Evolutionary conservation across 1,140 invertebrate genomes (phyloP).

Genomic region (Nasonia longicornis): DNA sequence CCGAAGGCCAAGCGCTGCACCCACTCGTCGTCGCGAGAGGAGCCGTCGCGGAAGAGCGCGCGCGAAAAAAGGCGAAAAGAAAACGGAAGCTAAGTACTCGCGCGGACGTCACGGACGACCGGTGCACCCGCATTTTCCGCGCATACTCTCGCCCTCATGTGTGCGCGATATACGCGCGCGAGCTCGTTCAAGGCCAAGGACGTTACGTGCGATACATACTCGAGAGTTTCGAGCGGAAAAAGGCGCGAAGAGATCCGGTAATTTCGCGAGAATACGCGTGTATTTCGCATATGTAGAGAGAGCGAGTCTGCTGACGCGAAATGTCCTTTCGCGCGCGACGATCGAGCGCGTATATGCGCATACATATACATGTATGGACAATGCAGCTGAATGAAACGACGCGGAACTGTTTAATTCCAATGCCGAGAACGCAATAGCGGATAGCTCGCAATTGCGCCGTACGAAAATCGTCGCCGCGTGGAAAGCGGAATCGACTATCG

Average conservation of each 20-base stretch:
- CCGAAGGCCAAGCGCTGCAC: not conserved
- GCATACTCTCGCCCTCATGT: conserved; percentile 47
- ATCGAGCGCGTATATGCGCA: conserved; percentile 28
- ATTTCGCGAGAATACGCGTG: not conserved
- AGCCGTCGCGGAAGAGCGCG: conserved; percentile 19
- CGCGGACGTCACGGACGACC: conserved; percentile 59
- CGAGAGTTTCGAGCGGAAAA: not conserved
- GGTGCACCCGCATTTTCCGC: conserved; percentile 66
- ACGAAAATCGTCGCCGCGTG: conserved; percentile 8
- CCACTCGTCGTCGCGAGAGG: not conserved
- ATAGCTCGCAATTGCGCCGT: no score
- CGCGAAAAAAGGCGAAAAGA: conserved; percentile 44
- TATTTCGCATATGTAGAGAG: no score
- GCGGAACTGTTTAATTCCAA: conserved; percentile 44
- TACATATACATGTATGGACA: conserved; percentile 38
- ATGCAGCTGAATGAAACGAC: conserved; percentile 48
- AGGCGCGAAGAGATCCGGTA: not conserved
- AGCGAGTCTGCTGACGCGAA: not conserved
- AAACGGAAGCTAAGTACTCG: conserved; percentile 25
- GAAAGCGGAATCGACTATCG: conserved; percentile 15
- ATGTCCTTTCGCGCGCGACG: conserved; percentile 32
- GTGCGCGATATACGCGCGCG: not conserved
- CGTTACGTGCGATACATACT: conserved; percentile 62
- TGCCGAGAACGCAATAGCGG: conserved; percentile 5
- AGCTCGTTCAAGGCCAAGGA: conserved; percentile 65